A percentile compares a stretch with the other conserved stretches of the same genome.
Conservation (phyloP, 2,113 vertebrate genomes). For the Oreochromis niloticus region DNA sequence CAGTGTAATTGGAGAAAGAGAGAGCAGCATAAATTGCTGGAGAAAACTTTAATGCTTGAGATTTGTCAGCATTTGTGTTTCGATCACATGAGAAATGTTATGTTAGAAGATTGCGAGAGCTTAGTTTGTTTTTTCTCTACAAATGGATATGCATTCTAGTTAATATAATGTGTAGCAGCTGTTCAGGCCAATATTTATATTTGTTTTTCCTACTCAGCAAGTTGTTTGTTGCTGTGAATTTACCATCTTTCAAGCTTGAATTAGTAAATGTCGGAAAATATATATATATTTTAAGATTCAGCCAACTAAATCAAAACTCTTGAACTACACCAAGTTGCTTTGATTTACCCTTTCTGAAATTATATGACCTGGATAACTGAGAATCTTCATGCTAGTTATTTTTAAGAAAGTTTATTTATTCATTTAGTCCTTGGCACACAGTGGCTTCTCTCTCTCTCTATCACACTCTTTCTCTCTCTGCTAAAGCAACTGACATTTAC, state of each 20-base stretch:
- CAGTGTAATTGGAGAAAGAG: background rate
- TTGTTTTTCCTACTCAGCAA: background rate
- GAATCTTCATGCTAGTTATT: background rate
- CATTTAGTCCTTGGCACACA: background rate
- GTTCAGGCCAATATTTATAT: background rate
- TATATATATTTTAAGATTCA: background rate
- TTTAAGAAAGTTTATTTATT: background rate
- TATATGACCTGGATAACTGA: background rate
- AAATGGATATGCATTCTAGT: background rate
- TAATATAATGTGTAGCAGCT: background rate
- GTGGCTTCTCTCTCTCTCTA: background rate
- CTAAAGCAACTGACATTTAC: background rate
- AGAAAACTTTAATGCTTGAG: background rate
- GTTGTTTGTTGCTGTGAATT: background rate
- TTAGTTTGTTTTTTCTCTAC: background rate
- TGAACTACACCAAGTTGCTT: background rate
- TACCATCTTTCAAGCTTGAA: background rate
- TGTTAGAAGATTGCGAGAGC: background rate
- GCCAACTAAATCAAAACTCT: background rate
- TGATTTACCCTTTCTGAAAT: background rate
- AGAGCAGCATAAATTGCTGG: background rate
- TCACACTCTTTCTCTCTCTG: background rate
- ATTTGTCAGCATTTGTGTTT: constrained; percentile 9
- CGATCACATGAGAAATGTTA: background rate
- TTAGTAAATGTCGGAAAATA: background rate